Evolutionary conservation across 2,888 invertebrate genomes (phyloP), one percentile per base, ranked within the genome.

Genomic region (Dyspetes luteomarginatus): DNA sequence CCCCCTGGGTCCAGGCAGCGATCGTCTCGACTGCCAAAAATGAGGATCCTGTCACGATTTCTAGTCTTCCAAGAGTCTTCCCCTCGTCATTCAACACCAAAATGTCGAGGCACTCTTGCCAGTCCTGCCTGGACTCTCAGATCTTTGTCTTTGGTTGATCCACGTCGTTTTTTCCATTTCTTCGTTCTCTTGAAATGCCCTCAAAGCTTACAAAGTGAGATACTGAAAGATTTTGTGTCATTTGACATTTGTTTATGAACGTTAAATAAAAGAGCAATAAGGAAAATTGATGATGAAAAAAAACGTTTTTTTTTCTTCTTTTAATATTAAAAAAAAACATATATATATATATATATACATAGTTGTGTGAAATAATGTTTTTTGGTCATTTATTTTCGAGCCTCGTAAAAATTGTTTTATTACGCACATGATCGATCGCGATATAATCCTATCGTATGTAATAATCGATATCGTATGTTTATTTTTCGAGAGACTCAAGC

Each of bases 41-140:
- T 41, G 24, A 69, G 17, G 36, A 26, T 19, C 43, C 28, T 28
- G 58, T 45, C 55, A 12, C 15, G 17, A 26, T 22, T 48, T 52
- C 17, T 9, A 7, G 22, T 24, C 52, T 43, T 52, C 26, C 22
- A 55, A 24, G 15, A 17, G 17, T 2, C 24, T n/a, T 52, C n/a
- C 52, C 41, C 26, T 68, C 68, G 55, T 43, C 50, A 43, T 17
- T 26, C 26, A 56, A 43, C 26, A 28, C 19, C 3, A 19, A 45
- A 64, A 65, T 36, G 65, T 55, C 80, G 76, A 83, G 82, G 56
- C 71, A 81, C 48, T 60, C 67, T 81, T 45, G n/a, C n/a, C n/a
- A n/a, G n/a, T 83, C 50, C 81, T 64, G 41, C 69, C 75, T 73
- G 19, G 26, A n/a, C 24, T 62, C 19, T 52, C 15, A 3, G 19